Base-by-base conservation (phyloP, 2,113 vertebrate genomes). In the Hemichromis elongatus region DNA sequence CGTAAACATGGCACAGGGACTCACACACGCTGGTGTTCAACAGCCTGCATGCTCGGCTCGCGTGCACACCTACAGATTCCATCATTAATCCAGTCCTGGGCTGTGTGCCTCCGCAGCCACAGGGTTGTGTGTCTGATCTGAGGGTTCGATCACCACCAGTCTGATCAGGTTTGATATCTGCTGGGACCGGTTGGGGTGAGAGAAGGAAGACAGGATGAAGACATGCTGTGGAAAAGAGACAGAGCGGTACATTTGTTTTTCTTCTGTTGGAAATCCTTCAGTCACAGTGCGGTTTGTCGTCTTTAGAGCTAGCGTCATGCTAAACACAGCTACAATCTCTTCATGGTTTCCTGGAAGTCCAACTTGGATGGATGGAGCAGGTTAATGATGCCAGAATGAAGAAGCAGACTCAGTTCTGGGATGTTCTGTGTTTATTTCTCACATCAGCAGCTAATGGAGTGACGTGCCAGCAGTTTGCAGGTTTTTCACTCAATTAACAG, bases 51-150 rank as follows among this genome's bases (percentile, higher is more conserved):
- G 24, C 61, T 57, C 45, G 81, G 53, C 55, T 93, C 94, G 96
- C 95, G 92, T 96, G 95, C 96, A 77, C 5, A 21, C 94, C 91
- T 89, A 94, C 95, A 95, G 93, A 96, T 97, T 95, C 93, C 92
- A 87, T 96, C 96, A 92, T 92, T 96, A 96, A 96, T 97, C 96
- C 95, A 94, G 95, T 96, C 96, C 94, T 96, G 94, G 94, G 95
- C 94, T 94, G 90, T 93, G 94, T 96, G 95, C 19, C 3, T 0
- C 12, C 13, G 11, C 26, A 61, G 37, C 37, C 28, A 63, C 59
- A 3, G 79, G n/a, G 24, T 28, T 61, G 16, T 4, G 9, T 45
- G 33, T 18, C 40, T 24, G 68, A 73, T 30, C 7, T 0, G 13
- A 61, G 33, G 68, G 11, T 40, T 21, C 2, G 2, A 19, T 8